Percentiles rank a stretch among this genome's conserved stretches.
These are phyloP conservation scores for Brachionus manjavacas DNA, from an alignment of 1,140 invertebrate species.

Conservation along the genomic window DNA sequence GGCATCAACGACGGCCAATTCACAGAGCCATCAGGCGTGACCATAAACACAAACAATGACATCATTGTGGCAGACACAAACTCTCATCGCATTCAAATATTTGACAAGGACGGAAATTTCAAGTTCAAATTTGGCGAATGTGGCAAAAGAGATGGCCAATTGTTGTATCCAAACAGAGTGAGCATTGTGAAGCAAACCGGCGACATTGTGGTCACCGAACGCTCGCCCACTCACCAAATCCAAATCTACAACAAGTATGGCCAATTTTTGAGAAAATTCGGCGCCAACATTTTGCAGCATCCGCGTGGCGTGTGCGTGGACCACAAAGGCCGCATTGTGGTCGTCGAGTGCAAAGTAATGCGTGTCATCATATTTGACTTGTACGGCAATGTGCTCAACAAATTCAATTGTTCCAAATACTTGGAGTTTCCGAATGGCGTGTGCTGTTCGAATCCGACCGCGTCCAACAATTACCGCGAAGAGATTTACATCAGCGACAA, in stretches of 20 bases:
- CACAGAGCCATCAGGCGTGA: constrained; percentile 95
- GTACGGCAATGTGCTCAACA: constrained; percentile 88
- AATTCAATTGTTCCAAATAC: constrained; percentile 97
- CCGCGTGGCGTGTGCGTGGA: constrained; percentile 92
- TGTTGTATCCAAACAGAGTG: constrained; percentile 95
- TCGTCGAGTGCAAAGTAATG: constrained; percentile 99
- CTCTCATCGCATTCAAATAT: constrained; percentile 93
- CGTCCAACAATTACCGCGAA: constrained; percentile 78
- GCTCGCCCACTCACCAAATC: constrained; percentile 89
- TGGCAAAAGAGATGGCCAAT: constrained; percentile 81
- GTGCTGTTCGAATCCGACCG: constrained; percentile 60
- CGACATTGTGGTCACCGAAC: constrained; percentile 96
- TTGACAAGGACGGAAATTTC: constrained; percentile 82
- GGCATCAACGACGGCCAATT: constrained; percentile 87
- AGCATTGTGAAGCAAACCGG: constrained; percentile 93
- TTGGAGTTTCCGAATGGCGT: constrained; percentile 99
- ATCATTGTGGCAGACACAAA: constrained; percentile 99
- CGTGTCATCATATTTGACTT: constrained; percentile 98
- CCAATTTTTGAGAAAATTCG: constrained; percentile 97
- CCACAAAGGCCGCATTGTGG: constrained; percentile 92
- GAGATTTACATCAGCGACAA: constrained; percentile 99
- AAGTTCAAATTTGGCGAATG: constrained; percentile 99
- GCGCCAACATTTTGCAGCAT: constrained; percentile 95
- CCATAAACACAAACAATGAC: constrained; percentile 97
- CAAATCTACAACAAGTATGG: constrained; percentile 99